Base-by-base conservation (phyloP, 2,797 vertebrate species). In the Hypotaenidia okinawae region DNA sequence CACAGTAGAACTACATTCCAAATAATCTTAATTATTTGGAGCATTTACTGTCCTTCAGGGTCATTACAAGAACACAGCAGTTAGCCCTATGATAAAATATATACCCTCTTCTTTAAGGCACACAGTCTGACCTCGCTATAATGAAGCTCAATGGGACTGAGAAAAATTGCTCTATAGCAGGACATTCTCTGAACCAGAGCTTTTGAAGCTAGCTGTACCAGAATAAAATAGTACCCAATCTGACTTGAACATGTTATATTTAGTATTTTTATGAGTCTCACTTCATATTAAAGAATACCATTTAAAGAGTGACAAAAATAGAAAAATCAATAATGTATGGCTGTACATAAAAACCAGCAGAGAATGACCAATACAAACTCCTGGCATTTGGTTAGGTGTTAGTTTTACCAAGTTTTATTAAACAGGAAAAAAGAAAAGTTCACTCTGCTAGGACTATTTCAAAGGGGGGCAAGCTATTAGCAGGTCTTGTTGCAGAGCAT, bases 31-130 rank as follows among this genome's bases (percentile, higher is more conserved):
- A 84, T 90, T 95, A 92, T 91, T 90, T 94, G 82, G 72, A 93
- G 54, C 84, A 83, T 87, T 93, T 89, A 74, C 72, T 85, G 86
- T 84, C 72, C 90, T 95, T 91, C 41, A 80, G 81, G 84, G 87
- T 95, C 89, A 91, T 91, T 92, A 89, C 35, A 87, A 85, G 37
- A 87, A 45, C 30, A 10, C 0, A 85, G 90, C 64, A 89, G 79
- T 94, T 91, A 93, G 89, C 49, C 87, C 58, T 93, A 58, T 69
- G 59, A 93, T 89, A 93, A 96, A 95, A 92, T 68, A 96, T n/a
- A 77, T 90, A 92, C 89, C 64, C 64, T 94, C 39, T 82, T 84
- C 90, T 90, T 90, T 35, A 64, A 0, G 5, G 84, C 11, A 10
- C 45, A 69, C 21, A 54, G 75, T 69, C 89, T 89, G 87, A 85